Base-by-base conservation (phyloP, 2,113 vertebrate species). In the Apodemus speciosus region DNA sequence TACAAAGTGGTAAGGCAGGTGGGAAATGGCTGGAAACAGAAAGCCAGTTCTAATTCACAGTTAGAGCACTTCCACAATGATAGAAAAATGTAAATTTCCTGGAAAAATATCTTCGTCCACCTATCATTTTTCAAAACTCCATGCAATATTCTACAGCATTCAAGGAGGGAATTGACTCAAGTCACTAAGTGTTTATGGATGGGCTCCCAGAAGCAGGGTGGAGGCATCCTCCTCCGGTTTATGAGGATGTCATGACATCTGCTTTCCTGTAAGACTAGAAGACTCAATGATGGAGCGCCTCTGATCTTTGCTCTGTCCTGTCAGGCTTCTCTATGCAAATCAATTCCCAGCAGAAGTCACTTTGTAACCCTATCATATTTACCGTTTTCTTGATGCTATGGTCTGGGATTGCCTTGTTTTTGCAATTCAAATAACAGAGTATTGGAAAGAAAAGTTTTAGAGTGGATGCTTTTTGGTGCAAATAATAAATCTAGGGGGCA, bases 371-470 rank as follows among this genome's bases (percentile, higher is more conserved):
- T 15, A 66, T 92, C 38, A 10, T 84, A 88, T 62, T 79, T 94
- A 86, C 75, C 77, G 92, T 95, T 94, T 86, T 21, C 90, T 69
- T 35, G 51, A 77, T 91, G 77, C 7, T 81, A 60, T 58, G 11
- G 4, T 46, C 49, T 69, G 49, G 38, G 49, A 40, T 79, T 18
- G 49, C 53, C 73, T 92, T 38, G n/a, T 56, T 83, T 95, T 93
- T 97, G 93, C 90, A 94, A 90, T 94, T 93, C 91, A 93, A 79
- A 68, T 86, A 89, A 93, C 49, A 84, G 40, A 9, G 56, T 77
- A 18, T 35, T n/a, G 66, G 76, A 72, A 87, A 85, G 69, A 72
- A 75, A 84, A 83, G 90, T 87, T 71, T 92, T 88, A 73, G 25
- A 51, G 38, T 56, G 56, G 53, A 16, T 56, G 64, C 62, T 64